A percentile compares a stretch with the other conserved stretches of the same genome.
Conservation (phyloP, 2,797 vertebrate species). For the Poeciliopsis turneri region DNA sequence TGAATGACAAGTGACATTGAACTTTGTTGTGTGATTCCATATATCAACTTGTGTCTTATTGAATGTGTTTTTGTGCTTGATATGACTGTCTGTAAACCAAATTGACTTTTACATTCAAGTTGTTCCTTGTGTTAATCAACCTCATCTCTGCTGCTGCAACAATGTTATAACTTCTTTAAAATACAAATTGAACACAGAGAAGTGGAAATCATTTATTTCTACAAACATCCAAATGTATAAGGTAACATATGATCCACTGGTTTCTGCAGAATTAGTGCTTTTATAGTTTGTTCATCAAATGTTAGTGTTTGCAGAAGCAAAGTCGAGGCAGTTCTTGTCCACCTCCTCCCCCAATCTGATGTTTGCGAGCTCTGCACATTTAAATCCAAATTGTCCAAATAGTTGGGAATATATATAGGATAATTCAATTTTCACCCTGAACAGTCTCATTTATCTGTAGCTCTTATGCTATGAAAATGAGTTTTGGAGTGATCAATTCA, state of each 20-base stretch:
- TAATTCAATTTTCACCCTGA: constrained; percentile 58
- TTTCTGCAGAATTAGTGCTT: constrained; percentile 19
- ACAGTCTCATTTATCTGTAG: constrained; percentile 38
- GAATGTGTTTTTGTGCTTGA: background rate
- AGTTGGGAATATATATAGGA: constrained; percentile 37
- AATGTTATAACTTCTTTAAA: background rate
- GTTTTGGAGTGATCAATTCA: constrained; percentile 56
- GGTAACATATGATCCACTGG: background rate
- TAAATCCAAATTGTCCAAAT: constrained; percentile 47
- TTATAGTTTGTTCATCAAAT: background rate
- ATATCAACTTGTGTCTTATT: background rate
- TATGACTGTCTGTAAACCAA: too few relatives aligned
- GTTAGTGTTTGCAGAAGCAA: background rate
- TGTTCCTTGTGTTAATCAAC: background rate
- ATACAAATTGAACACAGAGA: background rate
- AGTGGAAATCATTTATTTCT: background rate
- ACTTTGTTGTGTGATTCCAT: background rate
- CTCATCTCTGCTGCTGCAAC: background rate
- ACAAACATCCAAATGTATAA: background rate
- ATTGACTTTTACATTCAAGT: background rate
- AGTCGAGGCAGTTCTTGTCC: constrained; percentile 7
- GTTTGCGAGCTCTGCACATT: constrained; percentile 37
- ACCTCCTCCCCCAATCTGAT: constrained; percentile 9
- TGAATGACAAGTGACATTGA: background rate
- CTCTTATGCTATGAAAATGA: constrained; percentile 36